These are phyloP conservation scores for Ectemnius continuus DNA, from an alignment of 2,888 invertebrate species.

Conservation along the genomic window DNA sequence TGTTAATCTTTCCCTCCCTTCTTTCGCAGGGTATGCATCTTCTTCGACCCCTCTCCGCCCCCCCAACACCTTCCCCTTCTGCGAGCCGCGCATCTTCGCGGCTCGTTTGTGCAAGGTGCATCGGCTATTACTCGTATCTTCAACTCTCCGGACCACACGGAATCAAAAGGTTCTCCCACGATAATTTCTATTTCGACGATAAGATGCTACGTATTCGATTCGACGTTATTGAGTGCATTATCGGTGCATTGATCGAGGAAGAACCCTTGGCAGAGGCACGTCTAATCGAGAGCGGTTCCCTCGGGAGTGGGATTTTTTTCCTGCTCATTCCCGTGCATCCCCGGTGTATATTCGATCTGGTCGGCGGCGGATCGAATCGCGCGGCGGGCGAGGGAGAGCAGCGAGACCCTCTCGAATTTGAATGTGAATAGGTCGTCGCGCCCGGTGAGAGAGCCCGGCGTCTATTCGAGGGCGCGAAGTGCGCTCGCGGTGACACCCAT, in stretches of 20 bases:
- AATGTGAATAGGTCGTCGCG: no score
- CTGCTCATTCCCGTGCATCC: slow-evolving; percentile 15
- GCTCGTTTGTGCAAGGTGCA: slow-evolving; percentile 39
- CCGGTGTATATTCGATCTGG: neutral
- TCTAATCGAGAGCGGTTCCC: no score
- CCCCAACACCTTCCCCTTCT: no score
- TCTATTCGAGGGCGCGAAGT: slow-evolving; percentile 15
- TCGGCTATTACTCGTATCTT: slow-evolving; percentile 46
- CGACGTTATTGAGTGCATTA: no score
- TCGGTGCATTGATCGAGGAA: no score
- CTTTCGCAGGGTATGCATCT: slow-evolving; percentile 19
- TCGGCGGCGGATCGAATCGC: slow-evolving; percentile 1
- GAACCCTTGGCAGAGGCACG: no score
- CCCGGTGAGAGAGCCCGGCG: slow-evolving; percentile 1
- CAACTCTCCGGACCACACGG: slow-evolving; percentile 58
- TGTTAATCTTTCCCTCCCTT: slow-evolving; percentile 62
- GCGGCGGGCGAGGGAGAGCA: neutral
- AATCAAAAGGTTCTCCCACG: slow-evolving; percentile 14
- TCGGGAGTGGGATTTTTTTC: neutral
- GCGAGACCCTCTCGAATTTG: neutral
- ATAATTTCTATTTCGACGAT: neutral
- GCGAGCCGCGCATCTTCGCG: slow-evolving; percentile 15
- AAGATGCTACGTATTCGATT: no score
- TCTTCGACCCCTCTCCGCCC: slow-evolving; percentile 11
- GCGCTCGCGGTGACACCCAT: neutral